phyloP scores from a whole-genome alignment of 2,888 invertebrate species.

The Scrobipalpa atriplicella region DNA sequence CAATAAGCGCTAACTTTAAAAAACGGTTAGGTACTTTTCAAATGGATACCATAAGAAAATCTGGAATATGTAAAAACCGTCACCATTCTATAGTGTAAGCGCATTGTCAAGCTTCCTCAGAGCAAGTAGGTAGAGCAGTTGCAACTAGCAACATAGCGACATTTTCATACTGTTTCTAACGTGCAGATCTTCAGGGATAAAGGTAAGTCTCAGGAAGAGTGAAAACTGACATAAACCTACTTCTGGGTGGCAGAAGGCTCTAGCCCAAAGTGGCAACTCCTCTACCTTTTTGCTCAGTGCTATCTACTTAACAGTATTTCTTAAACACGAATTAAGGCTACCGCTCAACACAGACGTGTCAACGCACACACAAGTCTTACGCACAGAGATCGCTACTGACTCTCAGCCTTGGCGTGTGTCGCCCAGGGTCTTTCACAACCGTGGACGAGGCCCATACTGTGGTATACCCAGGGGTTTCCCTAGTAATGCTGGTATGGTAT shows the following conservation, averaged over 20 bases:
- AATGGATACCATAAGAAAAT: not conserved
- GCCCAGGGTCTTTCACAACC: constrained; percentile 73
- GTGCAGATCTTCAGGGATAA: too few relatives aligned
- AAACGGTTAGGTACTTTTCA: not conserved
- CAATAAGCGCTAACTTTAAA: not conserved
- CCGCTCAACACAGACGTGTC: constrained; percentile 32
- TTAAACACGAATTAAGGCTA: constrained; percentile 33
- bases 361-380: constrained; percentile 52
- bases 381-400: constrained; percentile 51
- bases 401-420: constrained; percentile 50
- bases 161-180: too few relatives aligned
- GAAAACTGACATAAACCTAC: not conserved
- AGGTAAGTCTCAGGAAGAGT: too few relatives aligned
- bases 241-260: not conserved
- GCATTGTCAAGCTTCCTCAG: not conserved
- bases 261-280: not conserved
- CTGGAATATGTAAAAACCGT: not conserved
- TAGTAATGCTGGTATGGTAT: constrained; percentile 63
- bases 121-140: not conserved
- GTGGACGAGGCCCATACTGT: constrained; percentile 52
- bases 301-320: constrained; percentile 7
- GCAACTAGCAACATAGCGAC: not conserved
- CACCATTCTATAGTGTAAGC: not conserved
- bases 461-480: constrained; percentile 43
- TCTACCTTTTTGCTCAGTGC: not conserved